phyloP scores from a whole-genome alignment of 2,797 vertebrate species.

The Rhabdomys pumilio region DNA sequence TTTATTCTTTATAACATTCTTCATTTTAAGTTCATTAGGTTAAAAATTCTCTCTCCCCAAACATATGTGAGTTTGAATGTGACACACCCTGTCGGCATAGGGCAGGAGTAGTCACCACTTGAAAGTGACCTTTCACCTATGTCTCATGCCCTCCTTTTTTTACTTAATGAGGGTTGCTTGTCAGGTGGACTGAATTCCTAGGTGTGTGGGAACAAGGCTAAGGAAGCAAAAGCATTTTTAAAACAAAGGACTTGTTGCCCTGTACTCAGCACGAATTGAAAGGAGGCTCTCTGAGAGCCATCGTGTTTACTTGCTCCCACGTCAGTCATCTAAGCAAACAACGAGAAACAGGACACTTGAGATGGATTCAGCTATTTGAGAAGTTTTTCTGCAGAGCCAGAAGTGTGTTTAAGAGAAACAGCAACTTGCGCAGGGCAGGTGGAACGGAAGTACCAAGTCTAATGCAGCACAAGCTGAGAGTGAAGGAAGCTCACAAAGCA shows the following conservation, averaged over 20 bases:
- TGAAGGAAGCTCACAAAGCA: background rate
- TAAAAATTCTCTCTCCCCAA: background rate
- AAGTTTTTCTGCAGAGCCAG: background rate
- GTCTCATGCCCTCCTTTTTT: background rate
- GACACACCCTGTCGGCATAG: background rate
- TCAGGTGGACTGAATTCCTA: background rate
- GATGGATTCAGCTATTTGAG: background rate
- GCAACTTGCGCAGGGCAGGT: fast-evolving
- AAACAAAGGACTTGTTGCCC: background rate
- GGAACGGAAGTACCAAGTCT: background rate
- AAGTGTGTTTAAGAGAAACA: background rate
- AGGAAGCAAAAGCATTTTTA: background rate
- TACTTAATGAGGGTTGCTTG: background rate
- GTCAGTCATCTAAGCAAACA: background rate
- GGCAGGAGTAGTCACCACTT: background rate
- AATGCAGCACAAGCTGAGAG: background rate
- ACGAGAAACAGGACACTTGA: background rate
- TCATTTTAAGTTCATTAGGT: background rate
- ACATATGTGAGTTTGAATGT: background rate
- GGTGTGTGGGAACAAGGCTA: background rate
- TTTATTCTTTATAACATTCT: background rate
- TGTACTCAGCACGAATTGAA: background rate
- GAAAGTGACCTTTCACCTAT: background rate
- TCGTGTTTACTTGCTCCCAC: background rate
- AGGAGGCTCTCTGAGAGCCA: background rate